phyloP scores from a whole-genome alignment of 2,888 invertebrate species.

The Unio delphinus region DNA sequence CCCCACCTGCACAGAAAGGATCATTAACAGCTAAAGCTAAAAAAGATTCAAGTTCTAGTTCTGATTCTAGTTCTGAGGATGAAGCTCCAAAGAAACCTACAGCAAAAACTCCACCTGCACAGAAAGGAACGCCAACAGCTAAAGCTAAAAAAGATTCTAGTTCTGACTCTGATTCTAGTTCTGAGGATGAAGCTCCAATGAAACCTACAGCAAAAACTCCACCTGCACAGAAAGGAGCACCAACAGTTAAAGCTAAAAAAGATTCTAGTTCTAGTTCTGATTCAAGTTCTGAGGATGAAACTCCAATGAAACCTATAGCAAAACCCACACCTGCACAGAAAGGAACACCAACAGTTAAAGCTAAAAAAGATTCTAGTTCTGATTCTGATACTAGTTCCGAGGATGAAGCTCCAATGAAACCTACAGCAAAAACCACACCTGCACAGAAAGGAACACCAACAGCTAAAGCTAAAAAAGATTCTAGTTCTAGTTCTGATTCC shows the following conservation, averaged over 20 bases:
- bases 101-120: too few species aligned
- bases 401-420: conserved; percentile 12
- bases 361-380: conserved; percentile 6
- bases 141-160: too few species aligned
- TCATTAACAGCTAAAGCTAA: conserved; percentile 15
- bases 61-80: too few species aligned
- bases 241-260: conserved; percentile 14
- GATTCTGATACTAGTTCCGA: conserved; percentile 4
- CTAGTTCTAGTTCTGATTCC: conserved; percentile 19
- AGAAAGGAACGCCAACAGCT: too few species aligned
- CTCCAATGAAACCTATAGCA: neutral
- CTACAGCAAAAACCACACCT: neutral
- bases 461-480: conserved; percentile 12
- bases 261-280: conserved; percentile 7
- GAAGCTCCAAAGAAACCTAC: too few species aligned
- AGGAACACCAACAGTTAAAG: conserved; percentile 15
- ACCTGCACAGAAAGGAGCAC: conserved; percentile 9
- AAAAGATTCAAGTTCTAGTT: conserved; percentile 8
- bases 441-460: conserved; percentile 15
- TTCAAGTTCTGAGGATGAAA: conserved; percentile 1
- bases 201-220: conserved; percentile 1
- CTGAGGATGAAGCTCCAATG: too few species aligned
- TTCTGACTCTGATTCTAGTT: too few species aligned
- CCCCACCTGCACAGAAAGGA: conserved; percentile 5
- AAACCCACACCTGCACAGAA: conserved; percentile 10